Conservation (phyloP, 2,888 invertebrate genomes). For the Napeogenes sylphis region DNA sequence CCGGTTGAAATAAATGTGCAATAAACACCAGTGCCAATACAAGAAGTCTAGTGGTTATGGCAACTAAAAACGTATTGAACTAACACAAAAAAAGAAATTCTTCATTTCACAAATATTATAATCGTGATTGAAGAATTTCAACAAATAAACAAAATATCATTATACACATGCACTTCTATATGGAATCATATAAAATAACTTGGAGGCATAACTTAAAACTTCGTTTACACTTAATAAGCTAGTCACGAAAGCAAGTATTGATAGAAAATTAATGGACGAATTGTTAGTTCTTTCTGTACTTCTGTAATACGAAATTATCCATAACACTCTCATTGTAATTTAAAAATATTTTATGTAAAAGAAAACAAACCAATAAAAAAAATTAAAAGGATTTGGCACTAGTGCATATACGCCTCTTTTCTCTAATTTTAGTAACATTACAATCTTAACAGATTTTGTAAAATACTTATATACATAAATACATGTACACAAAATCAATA, state of each 20-base stretch:
- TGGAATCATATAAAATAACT: constrained; percentile 52
- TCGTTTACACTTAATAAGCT: constrained; percentile 55
- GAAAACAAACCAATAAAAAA: constrained; percentile 17
- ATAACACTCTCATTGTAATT: constrained; percentile 66
- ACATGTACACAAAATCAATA: constrained; percentile 68
- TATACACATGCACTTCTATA: constrained; percentile 66
- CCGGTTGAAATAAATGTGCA: constrained; percentile 31
- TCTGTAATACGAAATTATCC: constrained; percentile 48
- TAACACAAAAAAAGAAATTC: constrained; percentile 51
- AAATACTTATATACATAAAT: constrained; percentile 53
- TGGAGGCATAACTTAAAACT: constrained; percentile 51
- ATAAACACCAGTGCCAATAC: constrained; percentile 76
- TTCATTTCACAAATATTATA: constrained; percentile 35
- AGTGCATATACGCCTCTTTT: constrained; percentile 47
- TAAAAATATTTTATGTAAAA: constrained; percentile 26
- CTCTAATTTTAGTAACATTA: constrained; percentile 57
- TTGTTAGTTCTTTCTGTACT: constrained; percentile 29
- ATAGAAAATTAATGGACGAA: constrained; percentile 35
- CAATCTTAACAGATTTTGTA: no score
- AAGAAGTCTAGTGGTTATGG: constrained; percentile 74
- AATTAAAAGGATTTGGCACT: constrained; percentile 55
- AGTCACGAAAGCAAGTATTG: constrained; percentile 62
- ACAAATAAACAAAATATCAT: constrained; percentile 49
- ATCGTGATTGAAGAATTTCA: constrained; percentile 49
- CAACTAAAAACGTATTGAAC: constrained; percentile 60